A percentile compares a stretch with the other conserved stretches of the same genome.
Conservation (phyloP, 2,888 invertebrate species). For the Octonoba sinensis region DNA sequence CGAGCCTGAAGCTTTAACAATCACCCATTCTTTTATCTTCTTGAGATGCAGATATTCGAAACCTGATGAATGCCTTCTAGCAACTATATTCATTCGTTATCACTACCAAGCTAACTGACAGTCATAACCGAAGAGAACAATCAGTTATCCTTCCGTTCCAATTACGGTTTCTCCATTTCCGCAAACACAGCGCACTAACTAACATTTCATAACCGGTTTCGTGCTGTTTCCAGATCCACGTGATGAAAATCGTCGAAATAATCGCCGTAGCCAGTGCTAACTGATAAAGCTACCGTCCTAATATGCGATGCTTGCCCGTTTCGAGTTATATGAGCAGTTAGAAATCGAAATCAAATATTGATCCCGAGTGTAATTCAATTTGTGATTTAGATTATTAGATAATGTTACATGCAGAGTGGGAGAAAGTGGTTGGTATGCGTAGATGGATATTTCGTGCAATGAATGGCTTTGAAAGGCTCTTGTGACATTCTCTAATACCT, state of each 20-base stretch:
- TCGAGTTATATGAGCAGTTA: neutral
- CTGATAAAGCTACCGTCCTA: conserved; percentile 15
- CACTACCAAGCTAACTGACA: neutral
- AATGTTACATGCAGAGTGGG: no score
- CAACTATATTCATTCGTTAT: neutral
- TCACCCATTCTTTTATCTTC: no score
- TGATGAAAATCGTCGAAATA: conserved; percentile 29
- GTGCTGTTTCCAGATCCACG: conserved; percentile 1
- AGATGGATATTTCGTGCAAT: no score
- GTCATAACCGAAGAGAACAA: conserved; percentile 6
- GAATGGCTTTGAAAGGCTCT: no score
- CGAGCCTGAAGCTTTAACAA: no score
- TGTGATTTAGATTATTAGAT: no score
- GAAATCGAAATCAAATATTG: conserved; percentile 10
- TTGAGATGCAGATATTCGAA: no score
- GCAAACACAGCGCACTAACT: no score
- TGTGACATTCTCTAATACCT: no score
- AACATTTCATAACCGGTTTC: no score
- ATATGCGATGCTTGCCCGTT: neutral
- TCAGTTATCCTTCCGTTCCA: conserved; percentile 13
- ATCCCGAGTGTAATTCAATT: neutral
- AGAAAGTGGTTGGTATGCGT: no score
- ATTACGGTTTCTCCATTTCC: no score
- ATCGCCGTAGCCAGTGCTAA: neutral
- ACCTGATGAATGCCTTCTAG: neutral